Evolutionary conservation across 2,888 invertebrate species (phyloP).

Genomic region (Creontiades dilutus): DNA sequence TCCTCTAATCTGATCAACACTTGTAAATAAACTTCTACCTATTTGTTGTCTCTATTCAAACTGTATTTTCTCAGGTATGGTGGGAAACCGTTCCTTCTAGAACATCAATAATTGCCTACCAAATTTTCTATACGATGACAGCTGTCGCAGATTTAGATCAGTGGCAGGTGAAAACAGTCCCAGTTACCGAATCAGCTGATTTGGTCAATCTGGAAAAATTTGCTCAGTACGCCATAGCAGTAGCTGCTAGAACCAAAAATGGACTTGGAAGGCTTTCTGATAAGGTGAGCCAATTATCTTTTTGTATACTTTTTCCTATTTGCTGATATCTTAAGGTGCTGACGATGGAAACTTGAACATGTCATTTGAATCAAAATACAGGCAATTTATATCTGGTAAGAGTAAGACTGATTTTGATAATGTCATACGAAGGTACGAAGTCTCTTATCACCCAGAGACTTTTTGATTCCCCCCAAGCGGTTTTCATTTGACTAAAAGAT

Average conservation of each 20-base stretch:
- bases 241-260: constrained; percentile 88
- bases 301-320: neutral
- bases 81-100: constrained; percentile 94
- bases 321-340: too few relatives aligned
- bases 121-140: constrained; percentile 94
- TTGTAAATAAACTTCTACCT: too few relatives aligned
- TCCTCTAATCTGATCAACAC: too few relatives aligned
- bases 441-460: too few relatives aligned
- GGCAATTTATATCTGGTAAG: too few relatives aligned
- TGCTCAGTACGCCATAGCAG: constrained; percentile 94
- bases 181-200: constrained; percentile 93
- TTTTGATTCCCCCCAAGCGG: too few relatives aligned
- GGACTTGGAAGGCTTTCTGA: constrained; percentile 93
- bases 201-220: constrained; percentile 93
- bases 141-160: constrained; percentile 95
- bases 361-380: too few relatives aligned
- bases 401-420: too few relatives aligned
- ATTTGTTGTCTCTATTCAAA: neutral
- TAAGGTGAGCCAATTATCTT: constrained; percentile 79
- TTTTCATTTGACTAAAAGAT: too few relatives aligned
- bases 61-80: constrained; percentile 80
- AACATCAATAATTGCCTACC: constrained; percentile 90
- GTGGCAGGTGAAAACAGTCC: constrained; percentile 92
- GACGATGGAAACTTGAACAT: too few relatives aligned
- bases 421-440: too few relatives aligned